phyloP scores from a whole-genome alignment of 2,113 vertebrate species.

The Leucoraja erinaceus region DNA sequence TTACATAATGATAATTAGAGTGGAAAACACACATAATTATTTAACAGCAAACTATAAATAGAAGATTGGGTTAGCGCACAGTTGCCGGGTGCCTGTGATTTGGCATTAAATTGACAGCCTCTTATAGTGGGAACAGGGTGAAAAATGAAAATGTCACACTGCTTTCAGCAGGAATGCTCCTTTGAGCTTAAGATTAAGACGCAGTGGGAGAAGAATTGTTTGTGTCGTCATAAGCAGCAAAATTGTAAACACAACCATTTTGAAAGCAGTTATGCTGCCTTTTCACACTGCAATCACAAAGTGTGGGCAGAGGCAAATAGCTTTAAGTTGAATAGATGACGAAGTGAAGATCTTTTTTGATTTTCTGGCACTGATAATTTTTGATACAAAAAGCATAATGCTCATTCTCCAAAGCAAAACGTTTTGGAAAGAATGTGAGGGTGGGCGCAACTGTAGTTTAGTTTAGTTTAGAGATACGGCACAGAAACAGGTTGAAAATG shows the following conservation, averaged over 20 bases:
- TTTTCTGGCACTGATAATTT: not conserved
- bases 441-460: not conserved
- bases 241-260: not conserved
- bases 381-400: not conserved
- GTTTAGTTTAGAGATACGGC: too few relatives aligned
- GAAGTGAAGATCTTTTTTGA: not conserved
- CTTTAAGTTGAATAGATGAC: not conserved
- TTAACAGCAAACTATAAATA: constrained; percentile 30
- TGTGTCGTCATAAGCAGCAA: not conserved
- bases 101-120: constrained; percentile 13
- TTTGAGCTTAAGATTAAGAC: constrained; percentile 32
- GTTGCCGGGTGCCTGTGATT: not conserved
- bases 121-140: not conserved
- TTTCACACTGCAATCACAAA: not conserved
- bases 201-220: not conserved
- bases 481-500: not conserved
- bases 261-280: not conserved
- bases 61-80: not conserved
- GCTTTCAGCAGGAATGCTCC: not conserved
- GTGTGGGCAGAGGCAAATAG: not conserved
- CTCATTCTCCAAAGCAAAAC: not conserved
- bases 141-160: constrained; percentile 21
- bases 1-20: constrained; percentile 14
- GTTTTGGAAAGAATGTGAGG: not conserved
- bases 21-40: constrained; percentile 27